Evolutionary conservation across 2,888 invertebrate species (phyloP), one percentile per base, ranked within the genome.

Genomic region (Thereva nobilitata): DNA sequence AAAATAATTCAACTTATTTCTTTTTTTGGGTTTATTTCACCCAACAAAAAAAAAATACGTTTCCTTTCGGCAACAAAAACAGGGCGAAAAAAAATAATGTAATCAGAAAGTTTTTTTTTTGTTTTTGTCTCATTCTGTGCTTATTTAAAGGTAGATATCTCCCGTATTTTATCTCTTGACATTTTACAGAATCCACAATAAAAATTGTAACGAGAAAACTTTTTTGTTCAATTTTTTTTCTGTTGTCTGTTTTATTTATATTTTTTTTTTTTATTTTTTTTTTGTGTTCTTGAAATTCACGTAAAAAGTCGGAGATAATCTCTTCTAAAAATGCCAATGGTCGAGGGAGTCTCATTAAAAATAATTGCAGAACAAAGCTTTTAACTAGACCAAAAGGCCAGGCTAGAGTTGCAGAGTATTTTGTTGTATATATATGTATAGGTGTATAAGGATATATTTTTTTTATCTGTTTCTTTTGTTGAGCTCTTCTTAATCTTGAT

Each of bases 361-460:
- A 64, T 64, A 64, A 64, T 64, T 64, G 64, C 64, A 64, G 53
- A 35, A 53, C 53, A 64, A 64, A 63, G 45, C 64, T 38, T 53
- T 54, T 54, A 55, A 47, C 53, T 55, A 63, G 49, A 23, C 23
- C 23, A 23, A 23, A 23, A 8, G 45, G 44, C 53, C 52, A 41
- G 50, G 50, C 10, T 3, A 52, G 42, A 8, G 10, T 52, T 61
- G 6, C 23, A 34, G 37, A 37, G 23, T 23, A 23, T 23, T 23
- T 23, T 23, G 2, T 23, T 23, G 23, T 23, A 23, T 23, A 2
- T 23, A 23, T 23, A 2, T 23, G 23, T 23, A 56, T n/a, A 52
- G 12, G 49, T 12, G 49, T 41, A 38, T n/a, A 47, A 10, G 5
- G n/a, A 49, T 37, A 10, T 5, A 47, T 47, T 49, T 37, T 59